Percentiles rank a stretch among this genome's conserved stretches.
Conservation (phyloP, 2,888 invertebrate genomes). For the Drosophila glabriapex region DNA sequence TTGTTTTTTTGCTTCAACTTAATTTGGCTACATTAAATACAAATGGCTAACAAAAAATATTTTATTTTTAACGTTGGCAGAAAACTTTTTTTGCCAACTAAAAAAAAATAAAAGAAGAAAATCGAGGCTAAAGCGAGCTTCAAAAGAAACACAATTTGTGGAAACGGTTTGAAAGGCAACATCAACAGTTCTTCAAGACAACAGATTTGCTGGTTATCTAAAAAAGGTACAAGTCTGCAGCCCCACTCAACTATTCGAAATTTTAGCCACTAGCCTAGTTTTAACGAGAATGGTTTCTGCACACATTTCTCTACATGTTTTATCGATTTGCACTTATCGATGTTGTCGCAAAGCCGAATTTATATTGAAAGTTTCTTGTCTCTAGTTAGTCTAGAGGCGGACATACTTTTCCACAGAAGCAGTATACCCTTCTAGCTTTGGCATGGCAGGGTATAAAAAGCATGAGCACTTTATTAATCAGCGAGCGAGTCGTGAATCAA, state of each 20-base stretch:
- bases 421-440: not conserved
- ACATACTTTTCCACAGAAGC: not conserved
- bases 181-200: not conserved
- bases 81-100: not conserved
- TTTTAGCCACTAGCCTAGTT: not conserved
- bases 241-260: not conserved
- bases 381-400: not conserved
- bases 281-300: not conserved
- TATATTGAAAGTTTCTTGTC: not conserved
- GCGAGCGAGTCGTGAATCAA: conserved; percentile 18
- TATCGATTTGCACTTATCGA: not conserved
- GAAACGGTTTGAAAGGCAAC: not conserved
- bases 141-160: not conserved
- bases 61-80: not conserved
- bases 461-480: conserved; percentile 29
- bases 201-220: no score
- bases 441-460: not conserved
- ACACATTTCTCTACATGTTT: not conserved
- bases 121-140: not conserved
- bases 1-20: not conserved
- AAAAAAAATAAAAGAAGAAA: not conserved
- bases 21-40: not conserved
- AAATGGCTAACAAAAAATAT: not conserved
- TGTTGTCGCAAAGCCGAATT: not conserved
- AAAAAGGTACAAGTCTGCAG: not conserved